These are phyloP conservation scores for Zaprionus nigranus DNA, from an alignment of 1,140 invertebrate genomes.

Conservation along the genomic window DNA sequence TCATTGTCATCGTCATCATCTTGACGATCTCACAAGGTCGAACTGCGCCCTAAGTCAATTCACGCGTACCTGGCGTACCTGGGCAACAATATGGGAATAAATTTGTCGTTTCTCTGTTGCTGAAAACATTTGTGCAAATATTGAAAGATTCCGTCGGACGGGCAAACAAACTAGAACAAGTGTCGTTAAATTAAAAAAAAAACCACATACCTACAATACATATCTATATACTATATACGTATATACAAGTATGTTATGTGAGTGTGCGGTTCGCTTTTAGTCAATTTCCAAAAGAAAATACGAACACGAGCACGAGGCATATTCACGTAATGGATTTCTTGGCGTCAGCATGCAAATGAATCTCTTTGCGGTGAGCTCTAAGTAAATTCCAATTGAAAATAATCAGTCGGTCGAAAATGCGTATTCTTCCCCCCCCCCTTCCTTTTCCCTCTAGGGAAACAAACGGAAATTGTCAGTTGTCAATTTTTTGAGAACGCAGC, in stretches of 20 bases:
- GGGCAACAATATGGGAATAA: neutral
- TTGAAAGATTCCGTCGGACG: conserved; percentile 21
- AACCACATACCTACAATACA: conserved; percentile 15
- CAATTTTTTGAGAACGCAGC: conserved; percentile 47
- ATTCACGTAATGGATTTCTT: conserved; percentile 66
- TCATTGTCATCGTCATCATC: conserved; percentile 17
- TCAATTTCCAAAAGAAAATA: conserved; percentile 6
- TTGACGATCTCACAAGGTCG: conserved; percentile 31
- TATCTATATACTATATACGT: neutral
- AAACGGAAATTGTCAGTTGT: conserved; percentile 80
- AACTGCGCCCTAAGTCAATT: conserved; percentile 37
- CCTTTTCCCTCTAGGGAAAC: conserved; percentile 18
- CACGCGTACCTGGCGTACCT: conserved; percentile 10
- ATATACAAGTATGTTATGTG: no score
- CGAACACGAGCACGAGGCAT: neutral
- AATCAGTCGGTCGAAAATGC: conserved; percentile 24
- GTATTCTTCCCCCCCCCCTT: neutral
- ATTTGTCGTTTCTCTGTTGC: conserved; percentile 6
- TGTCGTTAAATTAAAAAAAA: conserved; percentile 48
- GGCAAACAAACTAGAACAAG: conserved; percentile 50
- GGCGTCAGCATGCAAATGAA: conserved; percentile 60
- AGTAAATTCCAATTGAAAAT: conserved; percentile 53
- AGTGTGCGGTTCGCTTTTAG: conserved; percentile 1
- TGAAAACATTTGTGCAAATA: conserved; percentile 62
- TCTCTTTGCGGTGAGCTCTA: conserved; percentile 47